Evolutionary conservation across 2,113 vertebrate species (phyloP), one percentile per base, ranked within the genome.

Genomic region (Pholis gunnellus): DNA sequence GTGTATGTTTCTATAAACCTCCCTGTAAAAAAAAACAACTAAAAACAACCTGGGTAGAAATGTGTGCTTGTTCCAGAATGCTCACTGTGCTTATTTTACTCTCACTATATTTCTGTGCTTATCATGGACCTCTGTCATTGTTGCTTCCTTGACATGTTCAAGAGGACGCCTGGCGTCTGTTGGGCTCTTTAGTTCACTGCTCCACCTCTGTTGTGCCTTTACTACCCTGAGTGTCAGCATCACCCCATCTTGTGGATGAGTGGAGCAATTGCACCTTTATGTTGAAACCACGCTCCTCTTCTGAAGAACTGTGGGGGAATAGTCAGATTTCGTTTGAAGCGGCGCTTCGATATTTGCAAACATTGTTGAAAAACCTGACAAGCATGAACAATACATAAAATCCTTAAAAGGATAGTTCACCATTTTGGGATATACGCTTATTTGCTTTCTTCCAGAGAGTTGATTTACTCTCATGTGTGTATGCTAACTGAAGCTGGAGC

Each of bases 201-300:
- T 42, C 22, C 40, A 69, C 59, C 22, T n/a, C 40, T 46, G 4
- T 27, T 79, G 71, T 63, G 59, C 64, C 64, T 74, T 66, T 40
- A 72, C 79, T 54, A 65, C 64, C 85, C 61, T 78, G 82, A 83
- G 74, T 69, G 69, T 87, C 70, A 84, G 63, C 70, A 78, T 59
- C 13, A 0, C 72, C 34, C 90, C 86, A 81, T 86, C 83, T 88
- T 81, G 84, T 88, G 89, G 87, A 46, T 10, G 40, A 4, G 2
- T 9, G 9, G 64, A 69, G 73, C 64, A 84, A 87, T 75, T 83
- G 74, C 76, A 69, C 27, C 40, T 56, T 31, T 63, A 15, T 61
- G 57, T 44, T 67, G 27, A 60, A 63, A 31, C 2, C 46, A 31
- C 29, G n/a, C 2, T 67, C 38, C 38, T 13, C 25, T 3, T 56